These are phyloP conservation scores for Typhlichthys eigenmanni DNA, from an alignment of 2,797 vertebrate genomes.

Conservation along the genomic window DNA sequence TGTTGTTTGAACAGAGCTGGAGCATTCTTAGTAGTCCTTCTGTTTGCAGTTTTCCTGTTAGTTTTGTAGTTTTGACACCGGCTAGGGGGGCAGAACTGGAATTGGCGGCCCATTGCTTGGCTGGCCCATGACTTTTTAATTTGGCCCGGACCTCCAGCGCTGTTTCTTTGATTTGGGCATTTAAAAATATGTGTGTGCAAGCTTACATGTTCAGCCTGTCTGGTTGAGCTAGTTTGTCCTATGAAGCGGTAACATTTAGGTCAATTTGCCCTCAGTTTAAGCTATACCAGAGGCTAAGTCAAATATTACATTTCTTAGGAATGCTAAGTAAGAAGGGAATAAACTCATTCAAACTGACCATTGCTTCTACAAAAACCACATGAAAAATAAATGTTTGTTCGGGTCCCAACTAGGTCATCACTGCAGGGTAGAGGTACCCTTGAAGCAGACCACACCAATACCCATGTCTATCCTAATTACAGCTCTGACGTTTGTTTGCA, in stretches of 20 bases:
- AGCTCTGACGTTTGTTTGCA: conserved; percentile 63
- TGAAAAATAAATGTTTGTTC: conserved; percentile 21
- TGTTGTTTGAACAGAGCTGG: no score
- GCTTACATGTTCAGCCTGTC: neutral
- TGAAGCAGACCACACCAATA: conserved; percentile 44
- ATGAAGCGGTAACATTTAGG: no score
- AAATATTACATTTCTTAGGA: neutral
- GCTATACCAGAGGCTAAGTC: neutral
- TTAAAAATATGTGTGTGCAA: no score
- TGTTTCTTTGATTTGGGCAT: neutral
- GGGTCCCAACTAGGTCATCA: conserved; percentile 50
- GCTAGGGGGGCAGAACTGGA: neutral
- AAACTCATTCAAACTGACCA: neutral
- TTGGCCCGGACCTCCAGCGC: neutral
- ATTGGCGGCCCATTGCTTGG: neutral
- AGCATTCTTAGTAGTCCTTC: no score
- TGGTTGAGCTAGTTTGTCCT: neutral
- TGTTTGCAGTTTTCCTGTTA: neutral
- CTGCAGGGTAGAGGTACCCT: conserved; percentile 40
- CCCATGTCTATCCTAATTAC: conserved; percentile 28
- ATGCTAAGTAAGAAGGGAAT: neutral
- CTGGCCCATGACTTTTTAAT: neutral
- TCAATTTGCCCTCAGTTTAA: neutral
- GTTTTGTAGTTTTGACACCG: neutral
- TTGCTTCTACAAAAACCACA: conserved; percentile 16